phyloP scores from a whole-genome alignment of 2,797 vertebrate species.

The Phoeniculus purpureus region DNA sequence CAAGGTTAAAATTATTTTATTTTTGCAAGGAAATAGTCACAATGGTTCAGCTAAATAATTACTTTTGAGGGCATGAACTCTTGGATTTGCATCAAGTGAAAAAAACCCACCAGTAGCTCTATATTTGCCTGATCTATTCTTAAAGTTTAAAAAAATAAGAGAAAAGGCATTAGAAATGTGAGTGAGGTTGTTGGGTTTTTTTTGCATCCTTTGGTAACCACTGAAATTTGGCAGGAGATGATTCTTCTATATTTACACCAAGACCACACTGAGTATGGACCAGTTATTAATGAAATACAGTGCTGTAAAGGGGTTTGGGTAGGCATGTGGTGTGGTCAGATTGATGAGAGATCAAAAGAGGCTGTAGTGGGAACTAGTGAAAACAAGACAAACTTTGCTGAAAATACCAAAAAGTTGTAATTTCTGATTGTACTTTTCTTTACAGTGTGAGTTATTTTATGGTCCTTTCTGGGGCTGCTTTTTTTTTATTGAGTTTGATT shows the following conservation, averaged over 20 bases:
- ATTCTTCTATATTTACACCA: background rate
- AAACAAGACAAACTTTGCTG: background rate
- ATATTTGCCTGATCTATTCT: background rate
- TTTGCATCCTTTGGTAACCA: background rate
- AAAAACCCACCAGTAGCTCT: background rate
- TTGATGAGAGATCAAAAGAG: background rate
- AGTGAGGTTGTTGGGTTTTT: background rate
- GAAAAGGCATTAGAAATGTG: background rate
- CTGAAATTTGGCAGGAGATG: background rate
- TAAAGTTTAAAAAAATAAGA: background rate
- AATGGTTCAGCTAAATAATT: slow-evolving; percentile 55
- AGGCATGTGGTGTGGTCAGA: background rate
- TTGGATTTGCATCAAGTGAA: slow-evolving; percentile 23
- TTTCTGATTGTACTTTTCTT: background rate
- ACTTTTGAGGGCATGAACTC: slow-evolving; percentile 6
- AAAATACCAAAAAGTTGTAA: background rate
- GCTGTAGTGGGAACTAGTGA: background rate
- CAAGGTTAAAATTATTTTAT: slow-evolving; percentile 63
- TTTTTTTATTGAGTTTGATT: background rate
- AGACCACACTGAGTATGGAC: background rate
- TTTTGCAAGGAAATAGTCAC: slow-evolving; percentile 39
- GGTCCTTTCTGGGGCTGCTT: background rate
- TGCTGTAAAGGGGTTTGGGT: background rate
- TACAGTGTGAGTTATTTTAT: background rate
- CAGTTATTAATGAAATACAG: slow-evolving; percentile 4